Evolutionary conservation across 1,140 invertebrate genomes (phyloP), one percentile per base, ranked within the genome.

Genomic region (Drosophila simulans): DNA sequence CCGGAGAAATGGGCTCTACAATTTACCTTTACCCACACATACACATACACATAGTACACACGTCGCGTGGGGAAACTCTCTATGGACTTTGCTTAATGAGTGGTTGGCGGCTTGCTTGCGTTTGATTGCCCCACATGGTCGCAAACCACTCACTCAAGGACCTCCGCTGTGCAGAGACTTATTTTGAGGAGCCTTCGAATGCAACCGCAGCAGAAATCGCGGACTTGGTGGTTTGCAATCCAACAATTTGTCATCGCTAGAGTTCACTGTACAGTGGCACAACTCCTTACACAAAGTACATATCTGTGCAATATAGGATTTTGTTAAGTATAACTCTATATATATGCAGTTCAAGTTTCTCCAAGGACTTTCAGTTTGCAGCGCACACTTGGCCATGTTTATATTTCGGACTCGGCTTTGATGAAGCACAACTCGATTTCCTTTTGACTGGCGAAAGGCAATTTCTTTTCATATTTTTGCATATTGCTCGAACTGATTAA

Each of bases 41-140:
- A 17, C 73, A 60, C 64, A 45, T 2, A 31, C 8, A 10, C 8
- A 2, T 8, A 31, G 31, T 31, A 31, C 31, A 31, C 8, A 10
- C 1, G 8, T 31, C 2, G 27, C 27, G 31, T 31, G 31, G 8
- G 31, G 8, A 31, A 31, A 31, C 8, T 31, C 31, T 31, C 64
- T 13, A 34, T 72, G 51, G 58, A 79, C 62, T 57, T n/a, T 43
- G 55, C 70, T 66, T 82, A 88, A 86, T 86, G 63, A 86, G 75
- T 76, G 82, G 64, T 59, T 74, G 60, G 68, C 54, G 48, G 40
- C 59, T n/a, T 53, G 64, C 63, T 65, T 82, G 63, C 39, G 58
- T 57, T 57, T 60, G 66, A 68, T 79, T 77, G 55, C 42, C 58
- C 43, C 37, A 46, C 60, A 79, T 40, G 15, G 17, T 17, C 5